These are phyloP conservation scores for Hoplostethus atlanticus DNA, from an alignment of 2,797 vertebrate species.

Conservation along the genomic window DNA sequence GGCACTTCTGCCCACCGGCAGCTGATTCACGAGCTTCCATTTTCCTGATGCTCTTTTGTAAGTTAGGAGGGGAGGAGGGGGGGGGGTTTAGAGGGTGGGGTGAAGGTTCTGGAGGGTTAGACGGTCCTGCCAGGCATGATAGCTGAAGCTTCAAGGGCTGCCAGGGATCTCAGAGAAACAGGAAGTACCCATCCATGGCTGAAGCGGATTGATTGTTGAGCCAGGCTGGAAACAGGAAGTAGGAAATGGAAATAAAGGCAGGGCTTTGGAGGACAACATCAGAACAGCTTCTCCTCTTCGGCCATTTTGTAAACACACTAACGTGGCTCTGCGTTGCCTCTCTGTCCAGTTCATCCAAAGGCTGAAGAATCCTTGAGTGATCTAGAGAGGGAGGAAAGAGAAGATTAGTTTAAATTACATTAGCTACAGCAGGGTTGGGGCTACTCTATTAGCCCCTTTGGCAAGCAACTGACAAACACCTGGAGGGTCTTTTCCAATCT, in stretches of 20 bases:
- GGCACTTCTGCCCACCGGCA: slow-evolving; percentile 91
- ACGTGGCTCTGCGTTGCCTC: slow-evolving; percentile 24
- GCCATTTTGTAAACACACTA: slow-evolving; percentile 61
- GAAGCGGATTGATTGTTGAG: slow-evolving; percentile 72
- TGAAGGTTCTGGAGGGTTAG: slow-evolving; percentile 58
- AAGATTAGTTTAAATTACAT: background rate
- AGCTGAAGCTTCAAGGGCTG: slow-evolving; percentile 83
- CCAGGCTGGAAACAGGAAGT: slow-evolving; percentile 63
- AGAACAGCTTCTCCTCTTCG: slow-evolving; percentile 57
- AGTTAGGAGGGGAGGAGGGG: slow-evolving; percentile 29
- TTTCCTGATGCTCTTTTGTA: slow-evolving; percentile 70
- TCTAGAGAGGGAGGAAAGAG: slow-evolving; percentile 45
- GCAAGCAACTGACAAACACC: background rate
- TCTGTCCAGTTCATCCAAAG: slow-evolving; percentile 59
- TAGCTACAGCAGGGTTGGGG: too few relatives aligned
- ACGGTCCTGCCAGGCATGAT: slow-evolving; percentile 70
- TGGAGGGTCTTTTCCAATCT: background rate
- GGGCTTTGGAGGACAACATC: slow-evolving; percentile 60
- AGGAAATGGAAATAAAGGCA: slow-evolving; percentile 45
- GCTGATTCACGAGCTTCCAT: slow-evolving; percentile 94
- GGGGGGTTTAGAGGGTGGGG: slow-evolving; percentile 37
- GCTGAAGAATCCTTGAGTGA: slow-evolving; percentile 49
- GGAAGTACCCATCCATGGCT: slow-evolving; percentile 84
- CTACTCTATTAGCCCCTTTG: background rate
- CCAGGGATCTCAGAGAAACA: slow-evolving; percentile 88